Percentiles rank a stretch among this genome's conserved stretches.
phyloP scores from a whole-genome alignment of 2,113 vertebrate species.

The Chaenogobius annularis region DNA sequence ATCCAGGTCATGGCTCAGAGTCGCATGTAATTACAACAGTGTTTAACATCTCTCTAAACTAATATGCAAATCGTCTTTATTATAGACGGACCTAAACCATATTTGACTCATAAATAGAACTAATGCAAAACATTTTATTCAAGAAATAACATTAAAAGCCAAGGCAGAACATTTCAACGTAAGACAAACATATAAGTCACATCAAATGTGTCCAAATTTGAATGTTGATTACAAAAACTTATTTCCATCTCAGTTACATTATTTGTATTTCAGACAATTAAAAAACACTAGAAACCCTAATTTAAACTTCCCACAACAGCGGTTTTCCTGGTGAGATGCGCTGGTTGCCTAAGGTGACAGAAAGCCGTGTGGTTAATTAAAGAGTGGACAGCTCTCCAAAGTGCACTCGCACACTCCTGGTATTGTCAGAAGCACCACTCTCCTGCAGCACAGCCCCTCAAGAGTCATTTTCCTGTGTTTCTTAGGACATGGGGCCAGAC shows the following conservation, averaged over 20 bases:
- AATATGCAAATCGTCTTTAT: not conserved
- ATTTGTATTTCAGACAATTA: not conserved
- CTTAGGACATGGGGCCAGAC: slow-evolving; percentile 45
- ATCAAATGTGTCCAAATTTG: not conserved
- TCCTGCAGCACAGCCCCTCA: slow-evolving; percentile 58
- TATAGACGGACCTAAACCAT: not conserved
- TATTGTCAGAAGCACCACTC: slow-evolving; percentile 70
- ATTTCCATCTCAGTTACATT: not conserved
- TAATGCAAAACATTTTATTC: not conserved
- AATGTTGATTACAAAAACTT: not conserved
- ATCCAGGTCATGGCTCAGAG: slow-evolving; percentile 1
- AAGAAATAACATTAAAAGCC: not conserved
- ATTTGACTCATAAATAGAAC: not conserved
- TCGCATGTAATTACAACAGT: slow-evolving; percentile 1
- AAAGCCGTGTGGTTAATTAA: slow-evolving; percentile 63
- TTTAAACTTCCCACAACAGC: slow-evolving; percentile 2
- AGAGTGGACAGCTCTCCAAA: slow-evolving; percentile 68
- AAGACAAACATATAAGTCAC: not conserved
- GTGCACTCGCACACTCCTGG: slow-evolving; percentile 60
- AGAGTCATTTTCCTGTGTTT: slow-evolving; percentile 69
- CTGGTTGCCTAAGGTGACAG: slow-evolving; percentile 51
- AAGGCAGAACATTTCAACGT: not conserved
- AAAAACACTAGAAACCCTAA: not conserved
- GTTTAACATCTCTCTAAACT: not conserved
- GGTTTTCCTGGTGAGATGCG: slow-evolving; percentile 35